These are phyloP conservation scores for Celastrina argiolus DNA, from an alignment of 2,888 invertebrate genomes.

Conservation along the genomic window DNA sequence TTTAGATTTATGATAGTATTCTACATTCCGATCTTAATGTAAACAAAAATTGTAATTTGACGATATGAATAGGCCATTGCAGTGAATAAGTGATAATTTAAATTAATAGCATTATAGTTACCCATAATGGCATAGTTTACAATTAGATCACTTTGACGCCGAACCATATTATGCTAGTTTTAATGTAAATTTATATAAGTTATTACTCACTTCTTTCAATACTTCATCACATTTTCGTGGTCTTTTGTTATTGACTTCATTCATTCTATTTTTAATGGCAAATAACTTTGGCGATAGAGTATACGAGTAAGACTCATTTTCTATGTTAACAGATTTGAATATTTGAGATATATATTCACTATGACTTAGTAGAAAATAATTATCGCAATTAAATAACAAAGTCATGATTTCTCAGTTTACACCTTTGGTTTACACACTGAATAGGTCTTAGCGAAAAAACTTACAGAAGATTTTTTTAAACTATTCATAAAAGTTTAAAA, in stretches of 20 bases:
- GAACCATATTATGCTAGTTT: too few species aligned
- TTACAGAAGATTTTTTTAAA: too few species aligned
- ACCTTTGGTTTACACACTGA: not conserved
- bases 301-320: conserved; percentile 36
- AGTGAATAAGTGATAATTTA: too few species aligned
- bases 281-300: conserved; percentile 46
- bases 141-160: too few species aligned
- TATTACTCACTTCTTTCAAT: conserved; percentile 47
- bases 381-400: conserved; percentile 33
- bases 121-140: too few species aligned
- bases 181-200: not conserved
- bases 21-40: too few species aligned
- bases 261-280: conserved; percentile 42
- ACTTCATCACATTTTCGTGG: conserved; percentile 39
- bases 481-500: too few species aligned
- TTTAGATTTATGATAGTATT: too few species aligned
- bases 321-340: conserved; percentile 44
- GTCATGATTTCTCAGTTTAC: conserved; percentile 33
- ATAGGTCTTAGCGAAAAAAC: too few species aligned
- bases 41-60: too few species aligned
- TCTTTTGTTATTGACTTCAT: conserved; percentile 41
- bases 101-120: too few species aligned
- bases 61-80: too few species aligned
- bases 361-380: conserved; percentile 48
- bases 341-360: conserved; percentile 43